Conservation (phyloP, 2,113 vertebrate species). For the Haliaeetus leucogaster region DNA sequence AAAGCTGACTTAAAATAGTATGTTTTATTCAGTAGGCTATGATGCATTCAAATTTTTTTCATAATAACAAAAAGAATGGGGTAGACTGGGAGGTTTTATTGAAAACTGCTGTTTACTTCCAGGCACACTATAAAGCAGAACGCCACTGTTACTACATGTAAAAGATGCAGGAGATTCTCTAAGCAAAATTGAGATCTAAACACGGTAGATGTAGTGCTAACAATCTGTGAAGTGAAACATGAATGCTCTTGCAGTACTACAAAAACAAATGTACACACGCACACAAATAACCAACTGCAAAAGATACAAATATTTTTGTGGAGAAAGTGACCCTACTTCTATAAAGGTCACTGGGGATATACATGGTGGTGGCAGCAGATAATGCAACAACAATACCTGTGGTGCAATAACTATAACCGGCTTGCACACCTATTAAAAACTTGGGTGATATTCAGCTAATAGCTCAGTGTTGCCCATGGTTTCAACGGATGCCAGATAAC, state of each 20-base stretch:
- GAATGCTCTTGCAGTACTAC: background rate
- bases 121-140: background rate
- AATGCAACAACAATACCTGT: background rate
- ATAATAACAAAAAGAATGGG: background rate
- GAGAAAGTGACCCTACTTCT: background rate
- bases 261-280: background rate
- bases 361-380: background rate
- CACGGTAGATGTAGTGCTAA: background rate
- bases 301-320: background rate
- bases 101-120: background rate
- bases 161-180: background rate
- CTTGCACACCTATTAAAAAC: background rate
- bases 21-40: background rate
- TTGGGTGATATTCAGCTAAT: background rate
- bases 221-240: background rate
- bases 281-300: background rate
- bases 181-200: background rate
- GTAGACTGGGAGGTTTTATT: background rate
- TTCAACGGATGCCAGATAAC: fast-evolving
- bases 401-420: background rate
- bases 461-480: background rate
- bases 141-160: background rate
- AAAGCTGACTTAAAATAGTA: background rate
- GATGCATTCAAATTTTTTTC: background rate
- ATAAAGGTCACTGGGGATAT: background rate